Percentiles rank a stretch among this genome's conserved stretches.
These are phyloP conservation scores for Ormyrus pomaceus DNA, from an alignment of 2,888 invertebrate genomes.

Conservation along the genomic window DNA sequence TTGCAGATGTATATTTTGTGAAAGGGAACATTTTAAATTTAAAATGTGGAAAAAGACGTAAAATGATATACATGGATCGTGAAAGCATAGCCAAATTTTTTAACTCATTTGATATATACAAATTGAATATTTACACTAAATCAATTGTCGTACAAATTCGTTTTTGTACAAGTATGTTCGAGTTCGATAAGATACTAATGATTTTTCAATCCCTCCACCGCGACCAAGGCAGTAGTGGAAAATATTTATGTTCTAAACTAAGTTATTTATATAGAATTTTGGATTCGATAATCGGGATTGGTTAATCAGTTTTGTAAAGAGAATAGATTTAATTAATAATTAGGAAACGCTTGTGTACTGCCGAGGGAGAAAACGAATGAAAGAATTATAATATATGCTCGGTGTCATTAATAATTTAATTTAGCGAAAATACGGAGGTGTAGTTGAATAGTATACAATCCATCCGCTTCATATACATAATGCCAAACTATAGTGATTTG, in stretches of 20 bases:
- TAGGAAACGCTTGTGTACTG: slow-evolving; percentile 41
- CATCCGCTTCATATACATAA: slow-evolving; percentile 30
- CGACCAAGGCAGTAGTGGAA: not conserved
- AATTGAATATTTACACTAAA: slow-evolving; percentile 24
- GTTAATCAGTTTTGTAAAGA: slow-evolving; percentile 6
- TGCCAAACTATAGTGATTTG: slow-evolving; percentile 47
- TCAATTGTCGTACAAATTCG: slow-evolving; percentile 44
- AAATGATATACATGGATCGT: not conserved
- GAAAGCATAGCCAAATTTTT: slow-evolving; percentile 46
- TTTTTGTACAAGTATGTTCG: slow-evolving; percentile 43
- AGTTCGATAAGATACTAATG: slow-evolving; percentile 46
- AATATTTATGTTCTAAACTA: slow-evolving; percentile 32
- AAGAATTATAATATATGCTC: slow-evolving; percentile 35
- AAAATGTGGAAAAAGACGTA: slow-evolving; percentile 16
- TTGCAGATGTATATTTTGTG: slow-evolving; percentile 19
- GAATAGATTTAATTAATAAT: slow-evolving; percentile 41
- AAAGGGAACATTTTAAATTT: slow-evolving; percentile 21
- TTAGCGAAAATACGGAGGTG: slow-evolving; percentile 28
- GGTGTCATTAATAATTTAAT: slow-evolving; percentile 40
- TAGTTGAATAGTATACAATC: slow-evolving; percentile 9
- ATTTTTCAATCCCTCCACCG: slow-evolving; percentile 35
- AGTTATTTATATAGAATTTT: slow-evolving; percentile 41
- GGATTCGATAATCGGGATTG: not conserved
- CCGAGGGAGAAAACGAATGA: slow-evolving; percentile 19
- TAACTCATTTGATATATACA: slow-evolving; percentile 40